Conservation (phyloP, 2,888 invertebrate genomes). For the Dryadula phaetusa region DNA sequence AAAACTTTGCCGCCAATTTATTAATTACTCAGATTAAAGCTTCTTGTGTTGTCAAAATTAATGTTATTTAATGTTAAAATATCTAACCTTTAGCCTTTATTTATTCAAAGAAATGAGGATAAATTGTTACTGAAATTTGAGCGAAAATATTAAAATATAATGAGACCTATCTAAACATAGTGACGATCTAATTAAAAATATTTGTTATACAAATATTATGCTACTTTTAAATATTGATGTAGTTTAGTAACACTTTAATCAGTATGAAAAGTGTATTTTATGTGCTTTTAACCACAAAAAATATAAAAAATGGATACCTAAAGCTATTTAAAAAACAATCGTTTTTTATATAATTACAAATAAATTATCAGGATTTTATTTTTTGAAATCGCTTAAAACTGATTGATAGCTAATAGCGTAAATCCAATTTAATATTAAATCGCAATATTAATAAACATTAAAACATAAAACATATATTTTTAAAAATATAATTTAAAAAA, state of each 20-base stretch:
- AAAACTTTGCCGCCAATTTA: constrained; percentile 19
- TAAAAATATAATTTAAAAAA: not conserved
- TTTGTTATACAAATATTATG: not conserved
- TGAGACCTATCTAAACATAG: not conserved
- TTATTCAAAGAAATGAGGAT: not conserved
- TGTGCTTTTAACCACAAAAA: not conserved
- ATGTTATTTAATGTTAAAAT: not conserved
- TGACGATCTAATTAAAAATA: not conserved
- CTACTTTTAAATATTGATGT: not conserved
- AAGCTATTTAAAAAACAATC: too few relatives aligned
- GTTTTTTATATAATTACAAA: too few relatives aligned
- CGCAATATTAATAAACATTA: not conserved
- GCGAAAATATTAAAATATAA: constrained; percentile 2
- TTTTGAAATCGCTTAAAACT: not conserved
- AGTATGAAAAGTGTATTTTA: not conserved
- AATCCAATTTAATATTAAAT: not conserved
- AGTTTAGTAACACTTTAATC: too few relatives aligned
- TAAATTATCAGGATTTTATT: too few relatives aligned
- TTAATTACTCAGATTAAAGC: constrained; percentile 17
- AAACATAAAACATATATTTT: too few relatives aligned
- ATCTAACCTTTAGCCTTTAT: not conserved
- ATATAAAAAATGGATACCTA: too few relatives aligned
- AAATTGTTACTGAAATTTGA: not conserved
- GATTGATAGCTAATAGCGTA: not conserved
- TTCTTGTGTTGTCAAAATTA: not conserved